These are phyloP conservation scores for Centropristis striata DNA, from an alignment of 2,113 vertebrate genomes.

Conservation along the genomic window DNA sequence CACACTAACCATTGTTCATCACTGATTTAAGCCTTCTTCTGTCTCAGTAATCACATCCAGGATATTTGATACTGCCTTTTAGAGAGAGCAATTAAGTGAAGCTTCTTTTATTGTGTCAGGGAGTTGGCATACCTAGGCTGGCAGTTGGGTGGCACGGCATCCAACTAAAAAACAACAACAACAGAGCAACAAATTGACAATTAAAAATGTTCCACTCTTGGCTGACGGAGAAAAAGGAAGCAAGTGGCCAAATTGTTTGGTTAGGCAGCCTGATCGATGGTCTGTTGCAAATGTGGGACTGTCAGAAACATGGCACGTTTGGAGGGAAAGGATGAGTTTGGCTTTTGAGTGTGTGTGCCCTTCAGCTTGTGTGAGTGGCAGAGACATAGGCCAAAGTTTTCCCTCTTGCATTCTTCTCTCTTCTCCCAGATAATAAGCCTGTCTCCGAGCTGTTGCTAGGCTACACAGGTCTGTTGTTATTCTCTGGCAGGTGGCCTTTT, in stretches of 20 bases:
- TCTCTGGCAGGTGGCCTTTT: constrained; percentile 63
- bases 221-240: constrained; percentile 44
- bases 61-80: constrained; percentile 52
- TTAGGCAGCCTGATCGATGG: constrained; percentile 66
- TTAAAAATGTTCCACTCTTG: constrained; percentile 67
- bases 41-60: constrained; percentile 51
- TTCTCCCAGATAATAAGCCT: constrained; percentile 66
- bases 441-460: constrained; percentile 79
- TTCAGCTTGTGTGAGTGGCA: constrained; percentile 53
- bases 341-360: constrained; percentile 36
- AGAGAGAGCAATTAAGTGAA: constrained; percentile 57
- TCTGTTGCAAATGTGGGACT: constrained; percentile 48
- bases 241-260: constrained; percentile 55
- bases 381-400: constrained; percentile 62
- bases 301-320: constrained; percentile 45
- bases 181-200: constrained; percentile 67
- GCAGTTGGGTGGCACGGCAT: constrained; percentile 38
- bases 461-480: constrained; percentile 73
- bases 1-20: constrained; percentile 4
- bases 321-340: constrained; percentile 36
- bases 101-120: constrained; percentile 34
- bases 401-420: constrained; percentile 54
- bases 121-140: constrained; percentile 33
- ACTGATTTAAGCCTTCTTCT: constrained; percentile 43
- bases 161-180: constrained; percentile 6